These are phyloP conservation scores for Drosophila asahinai DNA, from an alignment of 1,140 invertebrate genomes.

Conservation along the genomic window DNA sequence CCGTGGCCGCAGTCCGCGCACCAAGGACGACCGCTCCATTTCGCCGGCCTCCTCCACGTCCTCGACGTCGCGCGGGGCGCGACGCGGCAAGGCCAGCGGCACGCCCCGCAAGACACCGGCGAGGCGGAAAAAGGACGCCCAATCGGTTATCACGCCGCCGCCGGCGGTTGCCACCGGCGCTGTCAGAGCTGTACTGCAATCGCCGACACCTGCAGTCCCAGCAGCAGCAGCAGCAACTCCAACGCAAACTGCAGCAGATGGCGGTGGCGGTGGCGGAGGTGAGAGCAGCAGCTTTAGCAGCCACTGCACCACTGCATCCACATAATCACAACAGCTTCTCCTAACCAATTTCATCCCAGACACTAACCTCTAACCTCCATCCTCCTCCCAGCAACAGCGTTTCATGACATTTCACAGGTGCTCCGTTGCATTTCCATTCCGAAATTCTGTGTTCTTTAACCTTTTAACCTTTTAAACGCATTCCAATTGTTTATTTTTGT, in stretches of 20 bases:
- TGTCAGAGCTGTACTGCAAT: slow-evolving; percentile 4
- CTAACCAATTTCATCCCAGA: slow-evolving; percentile 15
- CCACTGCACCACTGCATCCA: slow-evolving; percentile 53
- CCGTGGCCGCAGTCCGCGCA: slow-evolving; percentile 72
- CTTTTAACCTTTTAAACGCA: background rate
- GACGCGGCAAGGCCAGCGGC: slow-evolving; percentile 47
- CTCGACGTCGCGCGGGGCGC: slow-evolving; percentile 63
- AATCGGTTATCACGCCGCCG: background rate
- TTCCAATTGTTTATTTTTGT: slow-evolving; percentile 19
- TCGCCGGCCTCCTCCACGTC: slow-evolving; percentile 80
- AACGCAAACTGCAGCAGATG: slow-evolving; percentile 10
- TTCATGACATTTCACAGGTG: slow-evolving; percentile 15
- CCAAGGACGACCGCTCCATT: slow-evolving; percentile 78
- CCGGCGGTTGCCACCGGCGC: slow-evolving; percentile 5
- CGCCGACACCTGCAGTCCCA: slow-evolving; percentile 16
- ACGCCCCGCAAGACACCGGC: slow-evolving; percentile 77
- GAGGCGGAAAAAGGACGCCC: slow-evolving; percentile 69
- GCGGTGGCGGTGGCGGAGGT: slow-evolving; percentile 59
- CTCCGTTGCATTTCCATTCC: slow-evolving; percentile 4
- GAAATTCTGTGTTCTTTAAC: slow-evolving; percentile 3
- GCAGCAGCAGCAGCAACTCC: slow-evolving; percentile 15
- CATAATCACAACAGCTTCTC: slow-evolving; percentile 46
- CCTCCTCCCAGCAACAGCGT: slow-evolving; percentile 21
- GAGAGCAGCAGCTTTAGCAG: slow-evolving; percentile 66
- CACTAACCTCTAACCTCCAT: slow-evolving; percentile 8